Conservation (phyloP, 1,140 invertebrate species). For the Bombus breviceps region DNA sequence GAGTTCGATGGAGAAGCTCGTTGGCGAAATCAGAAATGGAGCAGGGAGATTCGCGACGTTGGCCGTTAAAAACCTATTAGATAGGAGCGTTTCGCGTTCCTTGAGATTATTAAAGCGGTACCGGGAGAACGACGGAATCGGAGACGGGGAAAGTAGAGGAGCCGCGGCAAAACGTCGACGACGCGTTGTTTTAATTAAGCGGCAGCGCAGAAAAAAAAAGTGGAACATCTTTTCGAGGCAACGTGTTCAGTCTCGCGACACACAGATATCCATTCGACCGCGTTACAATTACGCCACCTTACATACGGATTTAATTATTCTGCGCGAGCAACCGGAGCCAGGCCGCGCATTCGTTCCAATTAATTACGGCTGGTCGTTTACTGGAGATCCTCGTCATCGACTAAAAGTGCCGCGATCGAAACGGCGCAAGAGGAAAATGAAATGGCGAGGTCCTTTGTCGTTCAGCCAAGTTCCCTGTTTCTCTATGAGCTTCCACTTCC, state of each 20-base stretch:
- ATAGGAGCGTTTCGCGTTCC: not conserved
- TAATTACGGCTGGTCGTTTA: conserved; percentile 54
- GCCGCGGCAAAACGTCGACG: conserved; percentile 5
- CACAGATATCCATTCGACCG: conserved; percentile 10
- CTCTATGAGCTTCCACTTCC: not conserved
- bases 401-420: conserved; percentile 40
- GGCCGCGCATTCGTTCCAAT: conserved; percentile 38
- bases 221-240: conserved; percentile 46
- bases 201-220: not conserved
- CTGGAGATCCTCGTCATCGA: not conserved
- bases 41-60: too few species aligned
- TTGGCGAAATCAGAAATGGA: too few species aligned
- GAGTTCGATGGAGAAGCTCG: too few species aligned
- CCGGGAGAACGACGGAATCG: not conserved
- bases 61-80: not conserved
- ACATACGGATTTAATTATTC: conserved; percentile 60
- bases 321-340: not conserved
- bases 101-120: conserved; percentile 41
- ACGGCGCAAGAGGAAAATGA: not conserved
- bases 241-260: conserved; percentile 20
- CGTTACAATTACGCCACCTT: conserved; percentile 58
- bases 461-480: not conserved
- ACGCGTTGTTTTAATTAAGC: conserved; percentile 46
- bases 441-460: not conserved
- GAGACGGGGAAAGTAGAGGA: not conserved